Evolutionary conservation across 2,888 invertebrate species (phyloP).

Genomic region (Sympetrum striolatum): DNA sequence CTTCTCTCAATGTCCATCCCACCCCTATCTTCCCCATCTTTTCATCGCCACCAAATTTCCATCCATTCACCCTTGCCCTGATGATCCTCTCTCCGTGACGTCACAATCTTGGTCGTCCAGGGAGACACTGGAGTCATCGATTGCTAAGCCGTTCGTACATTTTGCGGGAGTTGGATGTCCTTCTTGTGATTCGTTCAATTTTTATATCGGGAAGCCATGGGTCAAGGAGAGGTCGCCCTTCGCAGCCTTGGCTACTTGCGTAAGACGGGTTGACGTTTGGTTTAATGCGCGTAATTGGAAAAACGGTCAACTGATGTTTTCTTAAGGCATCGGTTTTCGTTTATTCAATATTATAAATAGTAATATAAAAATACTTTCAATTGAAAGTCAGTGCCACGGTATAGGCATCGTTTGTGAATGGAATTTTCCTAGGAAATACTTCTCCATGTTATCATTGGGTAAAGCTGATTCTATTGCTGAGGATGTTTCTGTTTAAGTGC

Average conservation of each 20-base stretch:
- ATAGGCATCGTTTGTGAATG: too few relatives aligned
- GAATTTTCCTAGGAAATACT: too few relatives aligned
- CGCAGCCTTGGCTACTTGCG: background rate
- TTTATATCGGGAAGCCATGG: background rate
- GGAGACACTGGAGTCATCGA: background rate
- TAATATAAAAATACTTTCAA: too few relatives aligned
- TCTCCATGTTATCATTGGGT: too few relatives aligned
- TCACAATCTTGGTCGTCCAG: background rate
- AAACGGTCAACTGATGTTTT: too few relatives aligned
- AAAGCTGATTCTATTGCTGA: too few relatives aligned
- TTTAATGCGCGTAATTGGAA: background rate
- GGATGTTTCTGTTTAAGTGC: too few relatives aligned
- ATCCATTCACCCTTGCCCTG: background rate
- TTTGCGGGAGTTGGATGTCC: background rate
- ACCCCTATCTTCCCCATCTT: background rate
- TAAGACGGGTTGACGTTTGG: background rate
- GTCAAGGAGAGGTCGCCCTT: background rate
- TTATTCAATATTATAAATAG: too few relatives aligned
- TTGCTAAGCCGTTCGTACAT: background rate
- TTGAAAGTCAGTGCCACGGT: too few relatives aligned
- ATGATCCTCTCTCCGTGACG: background rate
- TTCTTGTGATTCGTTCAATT: background rate
- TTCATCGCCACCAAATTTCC: background rate
- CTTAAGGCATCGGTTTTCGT: too few relatives aligned
- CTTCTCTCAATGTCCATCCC: background rate